Base-by-base conservation (phyloP, 2,113 vertebrate species). In the Notarius lentiginosus region DNA sequence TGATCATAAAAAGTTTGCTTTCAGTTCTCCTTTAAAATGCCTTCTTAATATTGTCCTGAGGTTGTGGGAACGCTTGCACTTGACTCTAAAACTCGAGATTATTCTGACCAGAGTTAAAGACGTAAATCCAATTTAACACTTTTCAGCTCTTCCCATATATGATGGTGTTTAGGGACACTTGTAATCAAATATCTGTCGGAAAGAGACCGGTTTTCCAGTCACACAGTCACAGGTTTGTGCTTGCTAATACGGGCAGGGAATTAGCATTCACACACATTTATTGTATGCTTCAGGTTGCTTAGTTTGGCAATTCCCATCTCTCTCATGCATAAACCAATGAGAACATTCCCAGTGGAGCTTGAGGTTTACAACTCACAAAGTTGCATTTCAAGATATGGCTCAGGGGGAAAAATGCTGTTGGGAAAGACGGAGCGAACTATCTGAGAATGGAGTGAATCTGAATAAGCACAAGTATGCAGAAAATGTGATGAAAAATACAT, bases 241-340 rank as follows among this genome's bases (percentile, higher is more conserved):
- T 77, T 87, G 68, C 79, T 49, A 87, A 87, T 84, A 73, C 17
- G 73, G 82, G 55, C 22, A 68, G 85, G 66, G 85, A 84, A 81
- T 84, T 63, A 84, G 47, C 34, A 18, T 83, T 87, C 79, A 85
- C 83, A 82, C 51, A 56, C 49, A 11, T 47, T 63, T n/a, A 73
- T 49, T 61, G n/a, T 27, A 14, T 56, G 18, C 63, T 34, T 53
- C 55, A 49, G 12, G 6, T 12, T 30, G 47, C n/a, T n/a, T 49
- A 12, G 49, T 63, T 51, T 55, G 27, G 10, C 34, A 82, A 51
- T 80, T 60, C 56, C 18, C 56, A 41, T 18, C 18, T n/a, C 17
- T 51, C 18, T 49, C 20, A 14, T 49, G 34, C 24, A 82, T 65
- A 20, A 82, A n/a, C 22, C 15, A 8, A 15, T 24, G 56, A 20